A percentile compares a stretch with the other conserved stretches of the same genome.
Evolutionary conservation across 2,113 vertebrate species (phyloP).

Genomic region (Atlantisia rogersi): DNA sequence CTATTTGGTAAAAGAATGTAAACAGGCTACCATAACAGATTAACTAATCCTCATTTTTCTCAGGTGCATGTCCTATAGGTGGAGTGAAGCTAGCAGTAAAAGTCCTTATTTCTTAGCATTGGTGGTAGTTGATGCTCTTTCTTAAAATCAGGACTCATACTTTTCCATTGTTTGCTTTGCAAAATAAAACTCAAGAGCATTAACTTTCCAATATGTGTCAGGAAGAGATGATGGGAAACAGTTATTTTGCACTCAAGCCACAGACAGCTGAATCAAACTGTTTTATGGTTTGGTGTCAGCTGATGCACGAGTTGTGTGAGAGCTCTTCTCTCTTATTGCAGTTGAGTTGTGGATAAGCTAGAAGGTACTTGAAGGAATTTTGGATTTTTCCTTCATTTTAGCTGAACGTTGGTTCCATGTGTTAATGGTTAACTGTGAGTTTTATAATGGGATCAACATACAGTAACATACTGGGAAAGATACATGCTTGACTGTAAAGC

Average conservation of each 20-base stretch:
- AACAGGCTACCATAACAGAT: neutral
- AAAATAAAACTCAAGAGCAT: neutral
- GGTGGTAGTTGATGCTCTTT: neutral
- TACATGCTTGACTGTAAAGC: neutral
- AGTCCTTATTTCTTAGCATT: neutral
- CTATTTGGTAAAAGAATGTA: neutral
- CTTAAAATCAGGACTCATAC: neutral
- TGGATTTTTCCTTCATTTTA: neutral
- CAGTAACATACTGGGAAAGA: neutral
- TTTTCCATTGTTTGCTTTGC: neutral
- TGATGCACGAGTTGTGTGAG: neutral
- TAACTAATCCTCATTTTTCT: neutral
- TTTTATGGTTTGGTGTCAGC: neutral
- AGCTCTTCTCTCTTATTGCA: neutral
- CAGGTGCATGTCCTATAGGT: neutral
- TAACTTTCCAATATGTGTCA: neutral
- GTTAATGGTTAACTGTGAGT: neutral
- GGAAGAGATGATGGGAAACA: neutral
- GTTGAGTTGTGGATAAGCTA: neutral
- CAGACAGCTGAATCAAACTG: neutral
- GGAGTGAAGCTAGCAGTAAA: neutral
- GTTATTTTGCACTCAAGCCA: neutral
- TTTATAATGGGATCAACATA: neutral
- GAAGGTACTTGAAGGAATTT: neutral
- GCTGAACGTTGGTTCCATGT: neutral